Base-by-base conservation (phyloP, 2,113 vertebrate genomes). In the Mastomys coucha region DNA sequence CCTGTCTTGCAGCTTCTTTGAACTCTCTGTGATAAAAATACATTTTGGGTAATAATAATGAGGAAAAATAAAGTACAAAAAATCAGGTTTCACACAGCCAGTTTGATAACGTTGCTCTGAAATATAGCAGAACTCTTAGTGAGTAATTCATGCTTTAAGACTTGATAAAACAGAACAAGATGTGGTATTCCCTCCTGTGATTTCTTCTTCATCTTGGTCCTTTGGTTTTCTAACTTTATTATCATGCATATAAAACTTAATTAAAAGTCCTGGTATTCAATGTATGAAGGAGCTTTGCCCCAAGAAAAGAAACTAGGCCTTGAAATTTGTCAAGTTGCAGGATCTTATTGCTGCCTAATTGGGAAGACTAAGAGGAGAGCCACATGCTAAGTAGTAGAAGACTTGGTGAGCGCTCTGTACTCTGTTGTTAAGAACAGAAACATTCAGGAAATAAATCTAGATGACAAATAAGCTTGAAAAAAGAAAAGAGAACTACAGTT, bases 121-220 rank as follows among this genome's bases (percentile, higher is more conserved):
- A 92, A 86, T 72, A 49, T 53, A 95, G 7, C 9, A 85, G 31
- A 36, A 65, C 19, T 92, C 10, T 65, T 67, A 86, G 16, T 4
- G 7, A 33, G 8, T 85, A 86, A 73, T 63, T 96, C 58, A 81
- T 94, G 13, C 26, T 81, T 16, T 82, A 51, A 94, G 67, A 75
- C 63, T 86, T 93, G 63, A 28, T 95, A 58, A 94, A 90, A 78
- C 53, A n/a, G 8, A 94, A 20, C 16, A 77, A 93, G 85, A 69
- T 67, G 24, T 96, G 4, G 36, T 82, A 2, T 90, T 96, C 93
- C 36, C 7, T 88, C 69, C 0, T 89, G 49, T 89, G 10, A 76
- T 77, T 91, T 53, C 65, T 31, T 65, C 26, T 81, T 81, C 2
- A 49, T 69, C 31, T 95, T 53, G 31, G 77, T 95, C 4, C 88